Percentiles rank a stretch among this genome's conserved stretches.
phyloP scores from a whole-genome alignment of 2,888 invertebrate species.

The Agrochola macilenta region DNA sequence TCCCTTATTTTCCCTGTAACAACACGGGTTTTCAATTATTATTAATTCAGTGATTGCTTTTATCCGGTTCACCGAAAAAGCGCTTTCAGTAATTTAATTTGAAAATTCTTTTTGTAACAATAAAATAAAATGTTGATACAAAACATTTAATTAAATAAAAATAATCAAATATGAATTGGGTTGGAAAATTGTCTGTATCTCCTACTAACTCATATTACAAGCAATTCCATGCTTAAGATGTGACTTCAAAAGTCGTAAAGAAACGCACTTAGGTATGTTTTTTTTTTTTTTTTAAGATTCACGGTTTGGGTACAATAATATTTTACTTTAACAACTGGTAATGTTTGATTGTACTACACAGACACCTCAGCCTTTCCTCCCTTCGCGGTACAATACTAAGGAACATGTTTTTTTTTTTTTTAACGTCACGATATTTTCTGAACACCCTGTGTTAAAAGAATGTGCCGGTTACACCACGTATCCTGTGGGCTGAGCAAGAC shows the following conservation, averaged over 20 bases:
- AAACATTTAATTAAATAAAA: neutral
- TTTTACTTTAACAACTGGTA: neutral
- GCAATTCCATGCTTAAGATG: too few relatives aligned
- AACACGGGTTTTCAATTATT: neutral
- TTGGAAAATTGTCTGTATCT: too few relatives aligned
- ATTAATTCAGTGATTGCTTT: neutral
- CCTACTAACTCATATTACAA: too few relatives aligned
- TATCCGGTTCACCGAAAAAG: neutral
- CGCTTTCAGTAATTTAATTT: neutral
- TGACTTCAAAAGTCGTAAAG: too few relatives aligned
- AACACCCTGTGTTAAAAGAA: conserved; percentile 77
- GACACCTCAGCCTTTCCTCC: too few relatives aligned
- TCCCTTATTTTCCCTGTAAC: too few relatives aligned
- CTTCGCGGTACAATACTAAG: too few relatives aligned
- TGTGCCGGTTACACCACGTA: conserved; percentile 76
- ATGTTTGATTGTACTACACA: neutral
- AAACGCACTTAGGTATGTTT: too few relatives aligned
- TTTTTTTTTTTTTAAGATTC: too few relatives aligned
- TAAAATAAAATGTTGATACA: neutral
- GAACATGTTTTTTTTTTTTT: neutral
- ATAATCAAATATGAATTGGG: neutral
- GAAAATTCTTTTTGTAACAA: too few relatives aligned
- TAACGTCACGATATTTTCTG: neutral
- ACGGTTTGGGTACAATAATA: too few relatives aligned
- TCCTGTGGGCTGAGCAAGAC: conserved; percentile 81